Conservation (phyloP, 2,888 invertebrate genomes). For the Tenthredo mesomela region DNA sequence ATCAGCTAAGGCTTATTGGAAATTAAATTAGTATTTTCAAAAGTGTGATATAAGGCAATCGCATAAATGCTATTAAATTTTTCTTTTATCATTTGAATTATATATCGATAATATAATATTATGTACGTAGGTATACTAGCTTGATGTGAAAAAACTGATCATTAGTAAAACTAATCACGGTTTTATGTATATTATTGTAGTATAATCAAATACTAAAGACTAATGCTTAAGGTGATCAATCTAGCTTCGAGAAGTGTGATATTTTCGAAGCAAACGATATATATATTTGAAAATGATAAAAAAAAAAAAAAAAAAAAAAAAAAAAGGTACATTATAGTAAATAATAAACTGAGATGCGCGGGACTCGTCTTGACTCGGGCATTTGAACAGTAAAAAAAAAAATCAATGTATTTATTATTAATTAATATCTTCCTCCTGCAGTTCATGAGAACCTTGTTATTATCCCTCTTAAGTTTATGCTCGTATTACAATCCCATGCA, state of each 20-base stretch:
- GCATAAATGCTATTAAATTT: neutral
- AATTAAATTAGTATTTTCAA: neutral
- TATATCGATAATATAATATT: too few species aligned
- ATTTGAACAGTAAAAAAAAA: slow-evolving; percentile 60
- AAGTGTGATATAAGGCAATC: neutral
- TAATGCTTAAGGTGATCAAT: slow-evolving; percentile 75
- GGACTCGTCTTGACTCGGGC: slow-evolving; percentile 59
- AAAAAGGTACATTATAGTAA: slow-evolving; percentile 61
- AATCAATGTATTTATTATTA: slow-evolving; percentile 28
- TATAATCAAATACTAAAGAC: slow-evolving; percentile 76
- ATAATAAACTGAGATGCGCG: slow-evolving; percentile 68
- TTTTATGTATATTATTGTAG: slow-evolving; percentile 75
- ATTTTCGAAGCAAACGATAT: slow-evolving; percentile 65
- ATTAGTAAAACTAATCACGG: slow-evolving; percentile 47
- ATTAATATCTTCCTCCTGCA: slow-evolving; percentile 4
- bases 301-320: slow-evolving; percentile 54
- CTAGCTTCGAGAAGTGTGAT: slow-evolving; percentile 68
- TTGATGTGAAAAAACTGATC: slow-evolving; percentile 54
- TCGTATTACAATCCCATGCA: neutral
- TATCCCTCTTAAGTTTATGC: neutral
- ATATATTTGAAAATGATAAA: slow-evolving; percentile 56
- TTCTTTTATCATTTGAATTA: neutral
- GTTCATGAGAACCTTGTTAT: neutral
- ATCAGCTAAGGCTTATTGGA: slow-evolving; percentile 50
- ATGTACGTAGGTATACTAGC: too few species aligned